Evolutionary conservation across 1,140 invertebrate genomes (phyloP).

Genomic region (Drosophila obscura): DNA sequence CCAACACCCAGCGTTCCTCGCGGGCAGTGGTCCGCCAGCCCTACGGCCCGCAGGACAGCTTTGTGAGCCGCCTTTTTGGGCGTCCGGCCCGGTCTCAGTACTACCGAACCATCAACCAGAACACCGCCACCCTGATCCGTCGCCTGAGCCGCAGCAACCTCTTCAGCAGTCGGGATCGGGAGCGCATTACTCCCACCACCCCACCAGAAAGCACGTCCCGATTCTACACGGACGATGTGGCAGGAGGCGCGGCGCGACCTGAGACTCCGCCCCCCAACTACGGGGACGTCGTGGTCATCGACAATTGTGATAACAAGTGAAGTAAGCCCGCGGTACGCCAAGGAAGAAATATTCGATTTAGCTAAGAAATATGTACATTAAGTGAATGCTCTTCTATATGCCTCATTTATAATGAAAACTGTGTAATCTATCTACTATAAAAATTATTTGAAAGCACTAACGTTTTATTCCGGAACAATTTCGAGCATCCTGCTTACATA

Average conservation of each 20-base stretch:
- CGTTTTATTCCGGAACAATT: too few species aligned
- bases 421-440: not conserved
- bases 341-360: constrained; percentile 11
- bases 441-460: too few species aligned
- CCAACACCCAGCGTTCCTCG: constrained; percentile 55
- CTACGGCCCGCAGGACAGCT: constrained; percentile 68
- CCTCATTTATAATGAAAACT: constrained; percentile 7
- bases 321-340: not conserved
- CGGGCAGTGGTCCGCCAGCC: constrained; percentile 58
- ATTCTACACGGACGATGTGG: constrained; percentile 55
- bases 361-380: constrained; percentile 39
- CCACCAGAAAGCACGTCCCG: constrained; percentile 39
- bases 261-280: constrained; percentile 78
- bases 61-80: constrained; percentile 73
- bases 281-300: constrained; percentile 74
- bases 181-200: constrained; percentile 38
- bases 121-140: constrained; percentile 75
- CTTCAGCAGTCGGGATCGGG: constrained; percentile 67
- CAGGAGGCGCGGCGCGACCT: constrained; percentile 41
- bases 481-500: too few species aligned
- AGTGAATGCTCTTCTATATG: constrained; percentile 7
- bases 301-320: constrained; percentile 77
- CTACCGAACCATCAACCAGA: constrained; percentile 79
- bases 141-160: constrained; percentile 78
- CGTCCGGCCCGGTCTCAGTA: constrained; percentile 74